phyloP scores from a whole-genome alignment of 2,888 invertebrate species.

The Acleris holmiana region DNA sequence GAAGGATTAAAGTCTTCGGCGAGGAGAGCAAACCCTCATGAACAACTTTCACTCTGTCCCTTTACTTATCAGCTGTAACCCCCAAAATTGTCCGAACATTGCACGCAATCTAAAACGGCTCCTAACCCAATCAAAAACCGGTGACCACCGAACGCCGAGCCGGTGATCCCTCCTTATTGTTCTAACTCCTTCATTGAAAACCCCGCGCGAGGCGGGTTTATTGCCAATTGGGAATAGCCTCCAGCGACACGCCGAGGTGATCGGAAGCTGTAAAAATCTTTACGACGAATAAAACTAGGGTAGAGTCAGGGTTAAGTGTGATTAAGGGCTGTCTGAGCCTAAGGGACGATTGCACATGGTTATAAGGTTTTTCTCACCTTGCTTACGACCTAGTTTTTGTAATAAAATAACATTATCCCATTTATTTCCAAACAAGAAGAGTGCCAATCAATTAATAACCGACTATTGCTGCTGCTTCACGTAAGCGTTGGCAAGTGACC shows the following conservation, averaged over 20 bases:
- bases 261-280: constrained; percentile 74
- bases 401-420: no score
- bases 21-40: neutral
- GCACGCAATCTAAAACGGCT: constrained; percentile 43
- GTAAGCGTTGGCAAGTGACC: no score
- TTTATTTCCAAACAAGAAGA: no score
- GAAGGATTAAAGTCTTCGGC: no score
- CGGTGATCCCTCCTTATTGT: constrained; percentile 42
- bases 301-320: constrained; percentile 71
- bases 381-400: constrained; percentile 4
- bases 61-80: neutral
- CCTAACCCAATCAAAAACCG: constrained; percentile 46
- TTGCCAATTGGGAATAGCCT: constrained; percentile 61
- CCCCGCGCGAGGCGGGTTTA: constrained; percentile 52
- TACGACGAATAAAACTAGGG: constrained; percentile 75
- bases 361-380: neutral
- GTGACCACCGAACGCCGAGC: constrained; percentile 26
- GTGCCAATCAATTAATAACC: no score
- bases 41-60: neutral
- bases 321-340: constrained; percentile 52
- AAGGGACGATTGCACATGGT: constrained; percentile 6
- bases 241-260: constrained; percentile 51
- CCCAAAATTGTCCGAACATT: constrained; percentile 37
- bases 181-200: constrained; percentile 62
- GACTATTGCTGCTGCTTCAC: no score